These are phyloP conservation scores for Monopterus albus DNA, from an alignment of 2,113 vertebrate species.

Conservation along the genomic window DNA sequence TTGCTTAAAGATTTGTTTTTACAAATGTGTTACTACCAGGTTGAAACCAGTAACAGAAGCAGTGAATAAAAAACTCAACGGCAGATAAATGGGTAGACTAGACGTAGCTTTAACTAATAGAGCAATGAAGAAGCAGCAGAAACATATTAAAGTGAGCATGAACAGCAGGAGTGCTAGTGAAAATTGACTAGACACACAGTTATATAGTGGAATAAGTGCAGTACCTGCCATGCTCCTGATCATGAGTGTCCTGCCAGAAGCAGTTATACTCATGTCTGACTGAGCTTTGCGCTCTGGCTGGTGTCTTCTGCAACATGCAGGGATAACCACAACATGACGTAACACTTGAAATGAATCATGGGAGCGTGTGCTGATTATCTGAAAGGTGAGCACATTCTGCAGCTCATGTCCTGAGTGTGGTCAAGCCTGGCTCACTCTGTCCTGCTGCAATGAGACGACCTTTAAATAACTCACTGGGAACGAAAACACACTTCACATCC, in stretches of 20 bases:
- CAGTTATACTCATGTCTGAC: not conserved
- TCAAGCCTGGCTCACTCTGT: conserved; percentile 64
- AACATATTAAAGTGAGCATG: not conserved
- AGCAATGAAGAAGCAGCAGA: conserved; percentile 26
- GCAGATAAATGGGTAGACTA: not conserved
- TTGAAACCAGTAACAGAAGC: not conserved
- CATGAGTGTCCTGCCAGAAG: conserved; percentile 32
- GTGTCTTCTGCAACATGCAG: conserved; percentile 4
- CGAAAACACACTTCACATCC: conserved; percentile 54
- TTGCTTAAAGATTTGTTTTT: too few species aligned
- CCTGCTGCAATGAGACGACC: conserved; percentile 54
- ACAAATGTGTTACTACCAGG: too few species aligned
- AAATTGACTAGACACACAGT: conserved; percentile 14
- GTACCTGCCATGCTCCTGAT: conserved; percentile 39
- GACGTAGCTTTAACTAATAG: conserved; percentile 1
- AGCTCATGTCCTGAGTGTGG: conserved; percentile 25
- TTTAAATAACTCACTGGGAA: conserved; percentile 71
- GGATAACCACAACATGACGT: conserved; percentile 14
- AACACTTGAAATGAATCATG: conserved; percentile 15
- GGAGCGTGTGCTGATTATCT: conserved; percentile 23
- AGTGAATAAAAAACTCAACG: not conserved
- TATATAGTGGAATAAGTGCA: conserved; percentile 35
- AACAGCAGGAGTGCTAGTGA: conserved; percentile 33
- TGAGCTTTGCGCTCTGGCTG: conserved; percentile 6
- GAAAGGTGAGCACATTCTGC: conserved; percentile 36